Evolutionary conservation across 2,797 vertebrate species (phyloP).

Genomic region (Eospalax fontanierii): DNA sequence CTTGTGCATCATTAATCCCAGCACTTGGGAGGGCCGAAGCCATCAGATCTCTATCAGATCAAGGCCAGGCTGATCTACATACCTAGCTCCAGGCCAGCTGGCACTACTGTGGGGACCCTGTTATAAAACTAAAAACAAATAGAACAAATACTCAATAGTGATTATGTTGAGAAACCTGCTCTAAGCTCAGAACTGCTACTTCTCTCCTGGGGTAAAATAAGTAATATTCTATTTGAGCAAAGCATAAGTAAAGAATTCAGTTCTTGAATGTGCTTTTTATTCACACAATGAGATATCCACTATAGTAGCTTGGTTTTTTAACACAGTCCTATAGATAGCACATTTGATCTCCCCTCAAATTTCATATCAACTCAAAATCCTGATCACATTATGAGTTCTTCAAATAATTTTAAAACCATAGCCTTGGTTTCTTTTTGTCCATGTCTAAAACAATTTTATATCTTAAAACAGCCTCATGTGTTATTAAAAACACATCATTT

Average conservation of each 20-base stretch:
- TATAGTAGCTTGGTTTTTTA: neutral
- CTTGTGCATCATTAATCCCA: no score
- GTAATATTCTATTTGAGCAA: neutral
- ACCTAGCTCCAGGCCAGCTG: no score
- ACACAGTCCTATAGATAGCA: neutral
- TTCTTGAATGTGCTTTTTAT: neutral
- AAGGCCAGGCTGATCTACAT: no score
- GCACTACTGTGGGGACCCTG: no score
- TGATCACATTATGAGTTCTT: neutral
- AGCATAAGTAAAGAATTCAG: neutral
- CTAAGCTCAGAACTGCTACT: neutral
- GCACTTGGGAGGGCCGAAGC: no score
- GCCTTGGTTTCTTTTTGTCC: neutral
- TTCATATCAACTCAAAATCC: neutral
- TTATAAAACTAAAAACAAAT: no score
- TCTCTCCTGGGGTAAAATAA: constrained; percentile 10
- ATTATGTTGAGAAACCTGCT: neutral
- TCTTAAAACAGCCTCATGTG: neutral
- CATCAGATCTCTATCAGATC: no score
- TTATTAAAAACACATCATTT: constrained; percentile 11
- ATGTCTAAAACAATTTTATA: neutral
- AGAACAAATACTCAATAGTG: neutral
- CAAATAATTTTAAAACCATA: constrained; percentile 30
- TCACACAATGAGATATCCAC: neutral
- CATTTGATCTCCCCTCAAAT: neutral